Evolutionary conservation across 2,797 vertebrate genomes (phyloP).

Genomic region (Psittacula echo): DNA sequence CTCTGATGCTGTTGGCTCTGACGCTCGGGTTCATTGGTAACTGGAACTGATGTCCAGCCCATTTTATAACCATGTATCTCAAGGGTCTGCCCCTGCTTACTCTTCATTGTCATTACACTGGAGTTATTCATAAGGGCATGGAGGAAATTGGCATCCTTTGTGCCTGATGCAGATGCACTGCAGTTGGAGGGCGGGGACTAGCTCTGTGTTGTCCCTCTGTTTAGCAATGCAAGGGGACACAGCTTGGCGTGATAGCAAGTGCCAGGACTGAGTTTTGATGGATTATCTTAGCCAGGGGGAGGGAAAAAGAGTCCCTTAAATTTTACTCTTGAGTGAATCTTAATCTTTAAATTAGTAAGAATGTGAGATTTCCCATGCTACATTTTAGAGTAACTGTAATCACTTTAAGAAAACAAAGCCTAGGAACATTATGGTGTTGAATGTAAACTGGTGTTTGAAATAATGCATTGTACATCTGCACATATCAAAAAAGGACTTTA

Average conservation of each 20-base stretch:
- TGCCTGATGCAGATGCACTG: neutral
- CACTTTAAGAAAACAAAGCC: constrained; percentile 44
- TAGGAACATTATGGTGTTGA: constrained; percentile 2
- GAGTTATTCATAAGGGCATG: neutral
- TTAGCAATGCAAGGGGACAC: neutral
- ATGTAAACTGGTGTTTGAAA: constrained; percentile 20
- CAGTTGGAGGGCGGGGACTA: neutral
- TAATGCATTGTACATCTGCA: constrained; percentile 32
- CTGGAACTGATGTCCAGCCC: neutral
- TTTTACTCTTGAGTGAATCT: constrained; percentile 34
- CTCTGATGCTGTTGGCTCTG: neutral
- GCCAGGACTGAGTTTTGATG: neutral
- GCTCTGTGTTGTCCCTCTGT: neutral
- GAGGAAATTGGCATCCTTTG: neutral
- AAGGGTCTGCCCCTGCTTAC: neutral
- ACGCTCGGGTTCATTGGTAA: neutral
- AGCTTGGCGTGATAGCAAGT: neutral
- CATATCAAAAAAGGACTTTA: neutral
- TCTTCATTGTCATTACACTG: neutral
- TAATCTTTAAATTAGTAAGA: constrained; percentile 45
- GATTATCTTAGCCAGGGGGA: neutral
- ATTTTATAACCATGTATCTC: neutral
- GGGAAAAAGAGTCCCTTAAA: neutral
- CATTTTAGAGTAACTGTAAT: constrained; percentile 49
- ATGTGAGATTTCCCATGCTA: neutral